These are phyloP conservation scores for Nephrotoma flavescens DNA, from an alignment of 2,888 invertebrate species.

Conservation along the genomic window DNA sequence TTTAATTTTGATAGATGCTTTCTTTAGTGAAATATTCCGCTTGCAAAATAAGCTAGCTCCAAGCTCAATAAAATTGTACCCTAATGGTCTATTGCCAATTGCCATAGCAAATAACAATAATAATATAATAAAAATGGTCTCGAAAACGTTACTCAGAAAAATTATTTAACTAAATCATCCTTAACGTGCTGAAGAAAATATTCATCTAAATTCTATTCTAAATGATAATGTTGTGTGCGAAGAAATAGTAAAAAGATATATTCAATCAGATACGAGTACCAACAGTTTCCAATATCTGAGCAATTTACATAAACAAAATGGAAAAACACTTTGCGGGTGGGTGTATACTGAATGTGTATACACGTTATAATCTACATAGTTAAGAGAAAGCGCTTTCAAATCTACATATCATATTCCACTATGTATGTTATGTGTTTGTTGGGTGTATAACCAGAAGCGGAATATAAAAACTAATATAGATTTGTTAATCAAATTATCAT, in stretches of 20 bases:
- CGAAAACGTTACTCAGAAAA: no score
- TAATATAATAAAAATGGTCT: no score
- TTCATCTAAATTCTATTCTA: no score
- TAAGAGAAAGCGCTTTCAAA: not conserved
- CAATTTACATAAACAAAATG: not conserved
- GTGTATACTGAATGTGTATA: no score
- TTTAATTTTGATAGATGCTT: no score
- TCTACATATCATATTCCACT: not conserved
- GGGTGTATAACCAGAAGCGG: not conserved
- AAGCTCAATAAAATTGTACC: no score
- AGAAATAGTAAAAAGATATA: not conserved
- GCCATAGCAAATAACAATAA: no score
- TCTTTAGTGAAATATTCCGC: no score
- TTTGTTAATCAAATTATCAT: not conserved
- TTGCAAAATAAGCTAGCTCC: no score
- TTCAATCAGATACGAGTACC: not conserved
- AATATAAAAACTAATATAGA: not conserved
- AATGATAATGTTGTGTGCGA: not conserved
- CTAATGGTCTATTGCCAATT: no score
- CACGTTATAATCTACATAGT: not conserved
- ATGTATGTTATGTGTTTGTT: not conserved
- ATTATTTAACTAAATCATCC: no score
- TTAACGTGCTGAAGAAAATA: no score
- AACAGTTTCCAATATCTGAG: not conserved
- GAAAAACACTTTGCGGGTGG: not conserved